These are phyloP conservation scores for Girardia tigrina DNA, from an alignment of 2,888 invertebrate genomes.

Conservation along the genomic window DNA sequence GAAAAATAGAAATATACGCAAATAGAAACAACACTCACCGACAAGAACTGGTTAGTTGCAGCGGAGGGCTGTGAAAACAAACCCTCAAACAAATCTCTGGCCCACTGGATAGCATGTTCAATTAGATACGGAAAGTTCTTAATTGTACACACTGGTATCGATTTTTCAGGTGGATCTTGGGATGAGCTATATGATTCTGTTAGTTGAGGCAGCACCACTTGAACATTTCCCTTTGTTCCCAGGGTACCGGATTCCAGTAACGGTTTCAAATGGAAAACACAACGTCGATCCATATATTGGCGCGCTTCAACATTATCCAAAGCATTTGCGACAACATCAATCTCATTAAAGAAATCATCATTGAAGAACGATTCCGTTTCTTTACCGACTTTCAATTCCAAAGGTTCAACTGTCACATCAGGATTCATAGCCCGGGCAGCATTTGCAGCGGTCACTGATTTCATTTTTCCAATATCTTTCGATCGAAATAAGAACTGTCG, in stretches of 20 bases:
- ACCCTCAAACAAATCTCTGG: slow-evolving; percentile 65
- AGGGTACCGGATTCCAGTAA: slow-evolving; percentile 89
- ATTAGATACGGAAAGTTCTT: slow-evolving; percentile 99
- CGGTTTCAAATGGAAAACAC: slow-evolving; percentile 89
- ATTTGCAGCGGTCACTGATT: slow-evolving; percentile 74
- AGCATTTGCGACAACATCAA: slow-evolving; percentile 91
- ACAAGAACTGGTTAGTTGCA: slow-evolving; percentile 42
- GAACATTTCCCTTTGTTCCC: slow-evolving; percentile 89
- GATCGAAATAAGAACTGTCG: slow-evolving; percentile 92
- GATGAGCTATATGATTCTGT: slow-evolving; percentile 90
- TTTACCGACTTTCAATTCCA: slow-evolving; percentile 65
- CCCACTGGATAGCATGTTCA: slow-evolving; percentile 57
- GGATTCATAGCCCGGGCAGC: slow-evolving; percentile 57
- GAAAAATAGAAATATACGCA: no score
- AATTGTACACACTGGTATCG: slow-evolving; percentile 88
- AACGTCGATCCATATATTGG: slow-evolving; percentile 91
- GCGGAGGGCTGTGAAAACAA: slow-evolving; percentile 70
- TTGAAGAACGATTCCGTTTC: slow-evolving; percentile 86
- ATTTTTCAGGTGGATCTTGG: slow-evolving; percentile 95
- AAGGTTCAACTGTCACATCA: slow-evolving; percentile 43
- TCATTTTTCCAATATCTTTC: slow-evolving; percentile 62
- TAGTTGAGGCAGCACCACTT: slow-evolving; percentile 79
- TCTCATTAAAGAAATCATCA: slow-evolving; percentile 76
- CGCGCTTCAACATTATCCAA: slow-evolving; percentile 88
- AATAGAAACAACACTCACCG: no score